Conservation (phyloP, 2,113 vertebrate genomes). For the Harpagus bidentatus region DNA sequence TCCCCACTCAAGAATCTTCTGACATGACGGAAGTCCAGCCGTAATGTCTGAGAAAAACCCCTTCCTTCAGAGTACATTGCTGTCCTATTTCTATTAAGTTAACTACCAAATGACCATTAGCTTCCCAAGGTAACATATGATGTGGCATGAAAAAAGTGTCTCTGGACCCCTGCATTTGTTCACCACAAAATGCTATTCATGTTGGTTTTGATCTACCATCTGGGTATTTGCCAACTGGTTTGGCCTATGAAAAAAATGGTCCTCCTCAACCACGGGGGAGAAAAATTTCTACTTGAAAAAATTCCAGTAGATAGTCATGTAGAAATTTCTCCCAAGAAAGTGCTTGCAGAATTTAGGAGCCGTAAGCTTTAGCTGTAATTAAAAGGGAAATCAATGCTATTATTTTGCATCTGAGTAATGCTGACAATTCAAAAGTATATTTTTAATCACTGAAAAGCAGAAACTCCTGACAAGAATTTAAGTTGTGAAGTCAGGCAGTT, state of each 20-base stretch:
- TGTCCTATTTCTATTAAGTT: background rate
- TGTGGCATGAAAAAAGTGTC: background rate
- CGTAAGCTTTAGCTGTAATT: background rate
- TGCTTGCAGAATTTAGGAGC: background rate
- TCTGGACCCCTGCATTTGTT: background rate
- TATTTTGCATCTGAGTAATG: background rate
- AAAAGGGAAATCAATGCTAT: background rate
- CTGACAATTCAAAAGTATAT: background rate
- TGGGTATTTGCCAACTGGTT: background rate
- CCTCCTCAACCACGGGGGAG: background rate
- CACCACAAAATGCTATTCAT: background rate
- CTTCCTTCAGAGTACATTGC: background rate
- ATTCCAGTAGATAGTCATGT: background rate
- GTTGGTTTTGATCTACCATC: background rate
- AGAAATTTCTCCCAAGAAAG: background rate
- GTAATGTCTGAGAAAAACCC: background rate
- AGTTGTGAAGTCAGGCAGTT: constrained; percentile 42
- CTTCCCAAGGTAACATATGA: background rate
- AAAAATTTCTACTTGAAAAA: background rate
- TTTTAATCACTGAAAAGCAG: constrained; percentile 9
- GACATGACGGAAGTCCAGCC: background rate
- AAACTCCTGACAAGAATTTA: constrained; percentile 48
- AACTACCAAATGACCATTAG: background rate
- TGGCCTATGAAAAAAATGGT: background rate
- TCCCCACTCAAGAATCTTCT: background rate